phyloP scores from a whole-genome alignment of 2,113 vertebrate genomes.

The Mixornis gularis region DNA sequence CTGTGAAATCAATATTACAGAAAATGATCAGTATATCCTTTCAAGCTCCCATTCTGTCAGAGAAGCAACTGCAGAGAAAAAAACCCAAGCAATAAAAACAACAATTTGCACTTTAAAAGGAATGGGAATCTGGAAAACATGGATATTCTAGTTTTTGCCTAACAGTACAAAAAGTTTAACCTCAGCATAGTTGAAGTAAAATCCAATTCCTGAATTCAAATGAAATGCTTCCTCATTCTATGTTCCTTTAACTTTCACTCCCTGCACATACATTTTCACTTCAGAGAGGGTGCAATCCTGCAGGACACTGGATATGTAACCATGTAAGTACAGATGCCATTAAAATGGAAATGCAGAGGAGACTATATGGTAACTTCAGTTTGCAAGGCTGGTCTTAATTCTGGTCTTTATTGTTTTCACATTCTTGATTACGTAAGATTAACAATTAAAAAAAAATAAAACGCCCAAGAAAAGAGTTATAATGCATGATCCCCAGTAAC shows the following conservation, averaged over 20 bases:
- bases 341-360: background rate
- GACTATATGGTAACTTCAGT: background rate
- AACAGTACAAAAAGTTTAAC: background rate
- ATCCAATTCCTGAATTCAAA: background rate
- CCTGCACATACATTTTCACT: background rate
- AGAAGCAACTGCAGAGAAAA: background rate
- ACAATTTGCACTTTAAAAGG: background rate
- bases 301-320: background rate
- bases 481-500: background rate
- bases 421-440: background rate
- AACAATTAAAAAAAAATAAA: background rate
- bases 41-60: background rate
- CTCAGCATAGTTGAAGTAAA: background rate
- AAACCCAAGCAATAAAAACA: too few relatives aligned
- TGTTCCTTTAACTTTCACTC: background rate
- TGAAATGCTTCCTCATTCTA: background rate
- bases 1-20: fast-evolving
- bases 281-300: background rate
- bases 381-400: background rate
- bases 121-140: background rate
- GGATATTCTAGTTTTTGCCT: background rate
- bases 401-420: background rate
- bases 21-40: background rate
- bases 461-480: fast-evolving
- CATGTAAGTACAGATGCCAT: background rate